phyloP scores from a whole-genome alignment of 2,797 vertebrate species.

The Apogon talboti region DNA sequence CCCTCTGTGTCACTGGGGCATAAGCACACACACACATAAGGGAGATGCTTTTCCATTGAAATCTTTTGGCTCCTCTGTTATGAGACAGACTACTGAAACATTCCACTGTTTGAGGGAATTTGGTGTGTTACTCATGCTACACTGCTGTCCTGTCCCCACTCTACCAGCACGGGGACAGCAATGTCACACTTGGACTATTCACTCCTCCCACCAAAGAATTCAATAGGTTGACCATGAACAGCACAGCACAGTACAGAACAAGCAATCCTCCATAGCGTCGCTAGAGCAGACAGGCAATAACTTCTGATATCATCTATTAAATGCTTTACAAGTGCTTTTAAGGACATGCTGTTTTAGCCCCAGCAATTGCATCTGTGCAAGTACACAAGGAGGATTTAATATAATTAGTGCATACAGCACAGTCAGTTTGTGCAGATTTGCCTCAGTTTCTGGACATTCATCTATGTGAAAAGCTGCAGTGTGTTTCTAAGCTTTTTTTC shows the following conservation, averaged over 20 bases:
- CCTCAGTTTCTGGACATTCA: conserved; percentile 36
- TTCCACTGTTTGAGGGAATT: conserved; percentile 79
- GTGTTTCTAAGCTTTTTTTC: conserved; percentile 28
- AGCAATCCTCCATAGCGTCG: conserved; percentile 51
- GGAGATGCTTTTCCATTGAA: conserved; percentile 66
- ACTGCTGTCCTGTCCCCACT: conserved; percentile 64
- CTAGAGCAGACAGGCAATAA: conserved; percentile 71
- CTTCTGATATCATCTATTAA: conserved; percentile 54
- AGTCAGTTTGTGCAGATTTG: conserved; percentile 39
- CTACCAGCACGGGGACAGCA: conserved; percentile 44
- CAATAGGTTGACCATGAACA: conserved; percentile 65
- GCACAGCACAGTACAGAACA: conserved; percentile 50
- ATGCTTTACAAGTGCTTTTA: conserved; percentile 58
- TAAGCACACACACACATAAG: conserved; percentile 66
- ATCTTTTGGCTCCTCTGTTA: conserved; percentile 63
- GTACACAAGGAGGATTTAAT: conserved; percentile 45
- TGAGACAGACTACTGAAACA: conserved; percentile 84
- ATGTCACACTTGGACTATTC: conserved; percentile 53
- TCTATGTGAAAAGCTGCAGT: conserved; percentile 44
- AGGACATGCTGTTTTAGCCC: conserved; percentile 31
- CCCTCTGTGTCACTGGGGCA: conserved; percentile 56
- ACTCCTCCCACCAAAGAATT: conserved; percentile 84
- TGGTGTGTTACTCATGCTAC: conserved; percentile 58
- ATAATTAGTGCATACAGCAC: conserved; percentile 45
- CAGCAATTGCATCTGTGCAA: conserved; percentile 44